Percentiles rank a stretch among this genome's conserved stretches.
phyloP scores from a whole-genome alignment of 2,113 vertebrate genomes.

The Pelusios castaneus region DNA sequence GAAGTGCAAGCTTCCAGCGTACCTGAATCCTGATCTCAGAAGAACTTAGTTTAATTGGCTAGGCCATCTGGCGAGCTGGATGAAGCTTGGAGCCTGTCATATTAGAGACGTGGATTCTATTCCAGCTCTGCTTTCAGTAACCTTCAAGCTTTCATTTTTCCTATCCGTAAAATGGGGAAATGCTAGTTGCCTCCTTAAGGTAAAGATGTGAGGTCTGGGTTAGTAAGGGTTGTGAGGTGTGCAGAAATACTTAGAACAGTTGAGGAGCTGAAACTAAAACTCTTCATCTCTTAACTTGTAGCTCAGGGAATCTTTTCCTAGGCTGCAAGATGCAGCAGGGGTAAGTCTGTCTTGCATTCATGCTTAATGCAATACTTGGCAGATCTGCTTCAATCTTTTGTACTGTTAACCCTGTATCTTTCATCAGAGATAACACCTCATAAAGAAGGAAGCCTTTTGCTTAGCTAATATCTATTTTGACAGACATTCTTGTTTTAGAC shows the following conservation, averaged over 20 bases:
- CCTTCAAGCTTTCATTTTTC: background rate
- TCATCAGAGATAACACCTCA: background rate
- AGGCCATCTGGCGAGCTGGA: background rate
- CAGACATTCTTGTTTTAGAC: background rate
- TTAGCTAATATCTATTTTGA: background rate
- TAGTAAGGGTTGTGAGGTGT: background rate
- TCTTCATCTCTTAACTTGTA: background rate
- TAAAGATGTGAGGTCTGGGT: background rate
- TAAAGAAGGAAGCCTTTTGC: background rate
- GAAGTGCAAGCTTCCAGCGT: background rate
- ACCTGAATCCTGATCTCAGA: background rate
- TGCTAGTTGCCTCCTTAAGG: background rate
- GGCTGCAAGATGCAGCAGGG: background rate
- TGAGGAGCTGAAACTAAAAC: background rate
- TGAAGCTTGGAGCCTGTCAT: background rate
- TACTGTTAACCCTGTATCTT: conserved; percentile 23
- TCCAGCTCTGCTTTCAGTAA: background rate
- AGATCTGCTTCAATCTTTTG: conserved; percentile 22
- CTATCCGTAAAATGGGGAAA: background rate
- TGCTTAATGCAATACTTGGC: conserved; percentile 16
- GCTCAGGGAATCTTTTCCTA: background rate
- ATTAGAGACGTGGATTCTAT: background rate
- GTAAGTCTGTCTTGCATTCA: background rate
- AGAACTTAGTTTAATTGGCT: background rate
- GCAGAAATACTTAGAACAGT: background rate